Evolutionary conservation across 2,888 invertebrate species (phyloP), one percentile per base, ranked within the genome.

Genomic region (Aleiodes alternator): DNA sequence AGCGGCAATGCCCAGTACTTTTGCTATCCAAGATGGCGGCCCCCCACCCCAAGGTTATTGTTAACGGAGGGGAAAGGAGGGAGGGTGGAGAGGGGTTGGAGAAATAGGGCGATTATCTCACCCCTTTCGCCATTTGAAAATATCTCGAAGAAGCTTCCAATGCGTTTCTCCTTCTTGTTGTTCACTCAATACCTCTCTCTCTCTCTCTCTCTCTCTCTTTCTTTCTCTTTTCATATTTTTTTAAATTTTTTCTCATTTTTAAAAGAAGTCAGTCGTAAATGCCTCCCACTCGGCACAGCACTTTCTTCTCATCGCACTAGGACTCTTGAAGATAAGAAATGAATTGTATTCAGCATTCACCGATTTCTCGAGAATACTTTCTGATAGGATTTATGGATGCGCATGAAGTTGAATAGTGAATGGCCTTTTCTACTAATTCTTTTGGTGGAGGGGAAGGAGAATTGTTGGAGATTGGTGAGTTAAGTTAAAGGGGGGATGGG

Each of bases 61-160:
- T 68, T 69, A 23, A 61, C 61, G 43, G 7, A 69, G 69, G 56
- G 57, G 71, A 59, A 43, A 56, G 73, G 57, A 69, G 61, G 61
- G 69, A 7, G 7, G 72, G 69, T 59, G 56, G 71, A 57, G 51
- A 56, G 73, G 57, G 71, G 61, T 34, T 66, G 69, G 73, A 69
- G 75, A 73, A 79, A 81, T 83, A 75, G 78, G 79, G 76, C 81
- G 83, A 83, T 84, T 84, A 83, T 83, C 82, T 82, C 80, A 80
- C 82, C 75, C 80, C 72, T 61, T 78, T 75, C 77, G 14, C 29
- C 43, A 53, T 31, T 66, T 16, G 14, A 48, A 64, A 48, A 64
- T 68, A 68, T 68, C 51, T 48, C 72, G 38, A 72, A 77, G 78
- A 78, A 77, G 43, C 64, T 74, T 76, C 73, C 68, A 74, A 69